Conservation (phyloP, 2,113 vertebrate genomes). For the Mustelus asterias region DNA sequence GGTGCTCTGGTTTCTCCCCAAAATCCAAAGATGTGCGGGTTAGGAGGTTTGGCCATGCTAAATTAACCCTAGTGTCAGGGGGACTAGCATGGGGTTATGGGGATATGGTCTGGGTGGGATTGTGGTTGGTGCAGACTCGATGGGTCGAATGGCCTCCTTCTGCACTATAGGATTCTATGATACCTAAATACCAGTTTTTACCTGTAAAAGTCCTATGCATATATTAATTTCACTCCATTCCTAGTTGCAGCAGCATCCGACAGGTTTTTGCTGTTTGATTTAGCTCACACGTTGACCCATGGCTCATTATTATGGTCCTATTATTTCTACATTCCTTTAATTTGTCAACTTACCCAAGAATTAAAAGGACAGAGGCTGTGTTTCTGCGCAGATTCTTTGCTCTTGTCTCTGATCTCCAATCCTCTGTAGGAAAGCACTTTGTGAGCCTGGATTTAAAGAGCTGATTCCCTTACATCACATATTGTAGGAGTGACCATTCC, state of each 20-base stretch:
- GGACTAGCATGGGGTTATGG: too few relatives aligned
- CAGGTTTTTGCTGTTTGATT: not conserved
- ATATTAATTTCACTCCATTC: not conserved
- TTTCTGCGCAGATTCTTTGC: not conserved
- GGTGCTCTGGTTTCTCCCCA: too few relatives aligned
- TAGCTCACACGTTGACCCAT: not conserved
- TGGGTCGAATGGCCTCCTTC: too few relatives aligned
- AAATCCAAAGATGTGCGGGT: too few relatives aligned
- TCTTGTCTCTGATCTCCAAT: not conserved
- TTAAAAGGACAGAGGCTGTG: not conserved
- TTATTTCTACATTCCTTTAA: not conserved
- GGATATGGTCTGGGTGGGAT: too few relatives aligned
- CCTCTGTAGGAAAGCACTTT: not conserved
- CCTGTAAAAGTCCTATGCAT: not conserved
- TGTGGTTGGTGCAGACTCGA: too few relatives aligned
- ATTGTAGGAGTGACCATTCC: not conserved
- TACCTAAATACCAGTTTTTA: not conserved
- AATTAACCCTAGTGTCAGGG: too few relatives aligned
- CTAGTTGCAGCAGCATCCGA: not conserved
- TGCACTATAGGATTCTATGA: too few relatives aligned
- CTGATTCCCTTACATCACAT: not conserved
- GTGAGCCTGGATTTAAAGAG: not conserved
- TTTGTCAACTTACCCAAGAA: not conserved
- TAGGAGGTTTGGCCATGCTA: too few relatives aligned
- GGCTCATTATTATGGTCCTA: not conserved